These are phyloP conservation scores for Odontesthes bonariensis DNA, from an alignment of 2,113 vertebrate species.

Conservation along the genomic window DNA sequence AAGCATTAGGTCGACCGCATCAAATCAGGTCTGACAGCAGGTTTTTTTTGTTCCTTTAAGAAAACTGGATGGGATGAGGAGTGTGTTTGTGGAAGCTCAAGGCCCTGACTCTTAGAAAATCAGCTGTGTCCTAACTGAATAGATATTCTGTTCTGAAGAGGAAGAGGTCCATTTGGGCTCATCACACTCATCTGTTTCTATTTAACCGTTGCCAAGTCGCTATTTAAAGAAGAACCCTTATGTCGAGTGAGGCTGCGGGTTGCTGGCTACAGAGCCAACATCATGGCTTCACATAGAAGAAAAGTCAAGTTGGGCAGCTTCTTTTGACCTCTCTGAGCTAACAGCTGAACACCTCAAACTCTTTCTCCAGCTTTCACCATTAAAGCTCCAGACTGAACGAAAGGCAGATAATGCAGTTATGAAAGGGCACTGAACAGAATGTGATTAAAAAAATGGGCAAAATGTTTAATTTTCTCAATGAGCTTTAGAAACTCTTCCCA, in stretches of 20 bases:
- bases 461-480: constrained; percentile 72
- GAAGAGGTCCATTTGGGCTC: constrained; percentile 42
- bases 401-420: constrained; percentile 66
- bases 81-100: constrained; percentile 38
- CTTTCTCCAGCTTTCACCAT: constrained; percentile 41
- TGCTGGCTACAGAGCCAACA: constrained; percentile 26
- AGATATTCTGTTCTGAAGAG: constrained; percentile 45
- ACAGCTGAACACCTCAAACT: constrained; percentile 59
- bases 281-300: constrained; percentile 32
- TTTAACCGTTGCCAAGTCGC: constrained; percentile 65
- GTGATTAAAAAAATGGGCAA: constrained; percentile 68
- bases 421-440: constrained; percentile 64
- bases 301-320: constrained; percentile 57
- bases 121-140: constrained; percentile 41
- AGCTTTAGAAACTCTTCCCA: constrained; percentile 64
- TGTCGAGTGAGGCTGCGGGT: constrained; percentile 41
- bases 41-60: constrained; percentile 39
- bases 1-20: constrained; percentile 1
- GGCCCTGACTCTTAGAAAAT: constrained; percentile 23
- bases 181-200: constrained; percentile 58
- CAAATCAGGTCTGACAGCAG: constrained; percentile 23
- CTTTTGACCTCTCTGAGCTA: constrained; percentile 58
- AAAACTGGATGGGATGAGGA: constrained; percentile 16
- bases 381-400: constrained; percentile 59
- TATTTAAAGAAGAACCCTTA: constrained; percentile 46